These are phyloP conservation scores for Plutella xylostella DNA, from an alignment of 2,888 invertebrate genomes.

Conservation along the genomic window DNA sequence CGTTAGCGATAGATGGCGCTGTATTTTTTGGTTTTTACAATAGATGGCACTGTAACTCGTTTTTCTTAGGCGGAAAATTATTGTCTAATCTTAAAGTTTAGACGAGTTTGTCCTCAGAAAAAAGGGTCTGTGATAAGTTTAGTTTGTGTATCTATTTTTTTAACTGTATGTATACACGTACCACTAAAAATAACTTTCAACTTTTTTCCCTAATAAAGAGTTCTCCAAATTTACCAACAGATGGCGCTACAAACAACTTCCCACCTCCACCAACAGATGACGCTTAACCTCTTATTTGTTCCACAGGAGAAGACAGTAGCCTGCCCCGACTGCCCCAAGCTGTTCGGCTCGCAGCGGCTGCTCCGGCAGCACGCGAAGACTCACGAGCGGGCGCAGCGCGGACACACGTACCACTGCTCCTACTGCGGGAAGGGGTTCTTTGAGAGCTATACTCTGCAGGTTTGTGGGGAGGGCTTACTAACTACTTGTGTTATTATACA, in stretches of 20 bases:
- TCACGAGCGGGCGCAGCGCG: conserved; percentile 40
- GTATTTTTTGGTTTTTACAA: background rate
- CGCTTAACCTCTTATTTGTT: background rate
- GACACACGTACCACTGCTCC: conserved; percentile 42
- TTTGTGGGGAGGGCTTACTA: conserved; percentile 16
- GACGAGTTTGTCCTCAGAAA: no score
- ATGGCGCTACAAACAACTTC: background rate
- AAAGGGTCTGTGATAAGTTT: no score
- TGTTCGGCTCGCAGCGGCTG: conserved; percentile 45
- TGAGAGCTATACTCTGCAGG: conserved; percentile 47
- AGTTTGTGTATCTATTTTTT: no score
- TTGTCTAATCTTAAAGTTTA: background rate
- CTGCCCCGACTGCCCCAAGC: conserved; percentile 48
- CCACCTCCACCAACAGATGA: background rate
- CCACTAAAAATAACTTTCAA: no score
- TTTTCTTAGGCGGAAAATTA: background rate
- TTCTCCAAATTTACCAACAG: no score
- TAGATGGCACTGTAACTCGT: background rate
- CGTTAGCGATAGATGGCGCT: background rate
- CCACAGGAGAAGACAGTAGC: conserved; percentile 49
- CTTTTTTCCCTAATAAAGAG: no score
- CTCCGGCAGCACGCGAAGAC: conserved; percentile 52
- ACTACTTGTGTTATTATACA: no score
- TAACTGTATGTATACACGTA: no score
- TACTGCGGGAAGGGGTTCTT: conserved; percentile 58